Evolutionary conservation across 92 coral and sea anemone genomes (phyloP).

Genomic region (Phymanthus crucifer): DNA sequence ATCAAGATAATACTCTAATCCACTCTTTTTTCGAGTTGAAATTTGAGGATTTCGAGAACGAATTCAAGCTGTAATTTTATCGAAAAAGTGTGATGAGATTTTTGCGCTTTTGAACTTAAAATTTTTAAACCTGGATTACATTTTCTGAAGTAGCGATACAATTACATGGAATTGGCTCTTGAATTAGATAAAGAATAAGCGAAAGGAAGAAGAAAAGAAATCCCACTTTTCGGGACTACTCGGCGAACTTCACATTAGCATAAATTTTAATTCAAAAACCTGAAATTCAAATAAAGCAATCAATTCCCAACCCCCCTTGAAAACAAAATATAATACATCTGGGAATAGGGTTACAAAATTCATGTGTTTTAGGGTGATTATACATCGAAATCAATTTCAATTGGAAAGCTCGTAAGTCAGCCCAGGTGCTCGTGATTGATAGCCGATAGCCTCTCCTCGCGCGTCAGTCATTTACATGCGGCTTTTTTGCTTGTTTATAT

Average conservation of each 20-base stretch:
- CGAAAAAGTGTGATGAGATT: no score
- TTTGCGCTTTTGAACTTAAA: no score
- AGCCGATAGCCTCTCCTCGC: neutral
- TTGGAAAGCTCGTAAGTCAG: constrained; percentile 1
- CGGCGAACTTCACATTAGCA: neutral
- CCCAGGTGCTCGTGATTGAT: constrained; percentile 36
- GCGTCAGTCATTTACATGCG: constrained; percentile 9
- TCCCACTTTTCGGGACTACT: neutral
- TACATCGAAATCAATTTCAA: constrained; percentile 23
- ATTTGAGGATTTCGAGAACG: no score
- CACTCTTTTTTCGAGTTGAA: no score
- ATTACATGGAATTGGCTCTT: neutral
- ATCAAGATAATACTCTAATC: no score
- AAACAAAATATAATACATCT: neutral
- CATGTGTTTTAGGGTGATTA: constrained; percentile 24
- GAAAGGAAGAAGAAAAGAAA: neutral
- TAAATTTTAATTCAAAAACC: neutral
- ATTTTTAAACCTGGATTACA: no score
- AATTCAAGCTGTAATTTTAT: no score
- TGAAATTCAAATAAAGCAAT: neutral
- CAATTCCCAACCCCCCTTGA: neutral
- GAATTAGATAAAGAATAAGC: neutral
- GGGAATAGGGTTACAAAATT: neutral
- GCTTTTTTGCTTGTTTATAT: constrained; percentile 20
- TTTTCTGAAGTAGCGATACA: no score